Evolutionary conservation across 1,140 invertebrate species (phyloP).

Genomic region (Paraescarpia echinospica): DNA sequence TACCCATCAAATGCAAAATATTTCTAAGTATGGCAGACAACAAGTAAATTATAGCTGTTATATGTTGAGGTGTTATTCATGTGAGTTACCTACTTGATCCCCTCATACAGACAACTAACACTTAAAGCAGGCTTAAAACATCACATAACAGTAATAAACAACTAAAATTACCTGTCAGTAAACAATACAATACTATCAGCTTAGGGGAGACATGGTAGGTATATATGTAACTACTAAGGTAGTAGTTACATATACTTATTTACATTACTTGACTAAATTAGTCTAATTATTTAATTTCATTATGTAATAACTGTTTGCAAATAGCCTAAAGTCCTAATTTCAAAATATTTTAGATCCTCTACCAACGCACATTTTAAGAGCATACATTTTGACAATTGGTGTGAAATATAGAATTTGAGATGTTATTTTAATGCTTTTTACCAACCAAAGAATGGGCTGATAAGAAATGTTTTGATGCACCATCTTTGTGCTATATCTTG

Average conservation of each 20-base stretch:
- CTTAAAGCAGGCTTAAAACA: background rate
- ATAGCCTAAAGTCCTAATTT: too few relatives aligned
- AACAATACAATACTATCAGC: background rate
- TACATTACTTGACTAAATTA: too few relatives aligned
- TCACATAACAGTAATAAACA: background rate
- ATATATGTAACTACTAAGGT: background rate
- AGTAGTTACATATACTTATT: background rate
- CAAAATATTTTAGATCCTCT: too few relatives aligned
- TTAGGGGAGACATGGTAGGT: background rate
- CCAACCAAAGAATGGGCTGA: too few relatives aligned
- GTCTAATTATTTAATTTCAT: background rate
- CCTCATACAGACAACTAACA: background rate
- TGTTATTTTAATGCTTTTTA: too few relatives aligned
- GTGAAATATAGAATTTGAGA: too few relatives aligned
- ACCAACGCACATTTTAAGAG: too few relatives aligned
- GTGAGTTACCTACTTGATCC: background rate
- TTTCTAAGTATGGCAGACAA: background rate
- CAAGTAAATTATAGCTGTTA: background rate
- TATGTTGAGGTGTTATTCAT: background rate
- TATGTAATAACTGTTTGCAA: too few relatives aligned
- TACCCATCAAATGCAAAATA: background rate
- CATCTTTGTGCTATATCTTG: too few relatives aligned
- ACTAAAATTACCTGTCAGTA: background rate
- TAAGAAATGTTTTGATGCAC: too few relatives aligned
- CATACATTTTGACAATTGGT: too few relatives aligned